A percentile compares a stretch with the other conserved stretches of the same genome.
phyloP scores from a whole-genome alignment of 2,888 invertebrate genomes.

The Nasonia oneida region DNA sequence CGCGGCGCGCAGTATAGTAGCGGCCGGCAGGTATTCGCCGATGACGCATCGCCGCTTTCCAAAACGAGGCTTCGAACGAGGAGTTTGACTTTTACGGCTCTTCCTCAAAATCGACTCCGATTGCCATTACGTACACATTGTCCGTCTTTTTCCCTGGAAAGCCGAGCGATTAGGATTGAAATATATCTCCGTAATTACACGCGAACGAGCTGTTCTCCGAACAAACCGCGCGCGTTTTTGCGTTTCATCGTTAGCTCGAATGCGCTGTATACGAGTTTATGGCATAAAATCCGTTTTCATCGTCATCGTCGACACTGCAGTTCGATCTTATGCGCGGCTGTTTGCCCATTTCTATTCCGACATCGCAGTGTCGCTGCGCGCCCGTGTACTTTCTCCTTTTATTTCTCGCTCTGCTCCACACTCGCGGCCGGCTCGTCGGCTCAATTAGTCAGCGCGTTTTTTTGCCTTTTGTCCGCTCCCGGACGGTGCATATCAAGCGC shows the following conservation, averaged over 20 bases:
- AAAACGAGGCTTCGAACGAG: not conserved
- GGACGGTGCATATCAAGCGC: not conserved
- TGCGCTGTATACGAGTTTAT: not conserved
- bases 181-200: not conserved
- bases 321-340: not conserved
- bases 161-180: not conserved
- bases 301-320: not conserved
- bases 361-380: not conserved
- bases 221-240: not conserved
- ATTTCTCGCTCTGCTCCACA: not conserved
- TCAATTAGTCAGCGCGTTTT: constrained; percentile 27
- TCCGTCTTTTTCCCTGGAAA: not conserved
- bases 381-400: constrained; percentile 30
- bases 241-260: not conserved
- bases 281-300: not conserved
- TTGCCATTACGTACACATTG: not conserved
- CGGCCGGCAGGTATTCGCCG: not conserved
- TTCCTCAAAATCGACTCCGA: not conserved
- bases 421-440: not conserved
- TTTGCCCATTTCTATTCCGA: constrained; percentile 42
- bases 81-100: not conserved
- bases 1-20: no score
- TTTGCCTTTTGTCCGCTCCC: not conserved
- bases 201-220: not conserved
- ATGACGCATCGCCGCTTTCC: constrained; percentile 22